Base-by-base conservation (phyloP, 2,113 vertebrate genomes). In the Microtus pennsylvanicus region DNA sequence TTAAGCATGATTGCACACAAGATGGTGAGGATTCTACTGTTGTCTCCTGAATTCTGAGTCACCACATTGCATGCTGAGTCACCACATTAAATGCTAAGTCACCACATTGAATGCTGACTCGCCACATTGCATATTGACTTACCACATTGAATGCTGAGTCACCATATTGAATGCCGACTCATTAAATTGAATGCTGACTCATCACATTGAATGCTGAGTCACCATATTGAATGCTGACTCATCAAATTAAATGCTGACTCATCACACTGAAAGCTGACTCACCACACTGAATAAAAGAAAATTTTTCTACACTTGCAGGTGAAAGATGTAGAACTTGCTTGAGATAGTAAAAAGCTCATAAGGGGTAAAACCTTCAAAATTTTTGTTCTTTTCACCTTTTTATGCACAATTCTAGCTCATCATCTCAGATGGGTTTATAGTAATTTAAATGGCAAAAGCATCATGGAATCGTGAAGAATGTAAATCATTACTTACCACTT, bases 381-480 rank as follows among this genome's bases (percentile, higher is more conserved):
- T 22, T 96, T 87, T 77, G 9, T 94, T 83, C 47, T 70, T 83
- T 78, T 92, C 11, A 78, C 5, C 19, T 58, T 65, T 94, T 78
- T 87, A 55, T 81, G 35, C 33, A 69, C 35, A 78, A 13, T 89
- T 26, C 7, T 65, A 63, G 28, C 55, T 85, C 76, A 24, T 92
- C 52, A 93, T 19, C 33, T 63, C 93, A 42, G 3, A 63, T 0
- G 35, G 21, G 61, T 72, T 95, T 74, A 69, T 8, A 77, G 1
- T 80, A 72, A 90, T 74, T 93, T 89, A 72, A 96, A 87, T n/a
- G 82, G 17, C 10, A 95, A 67, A 45, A n/a, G 0, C 10, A 50
- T 85, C 92, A 80, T 87, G 7, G 38, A 87, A 11, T 74, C 22
- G 83, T 83, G 38, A 94, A 89, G 55, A 90, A 69, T 69, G 70